Evolutionary conservation across 2,113 vertebrate species (phyloP).

Genomic region (Phylloscopus trochilus): DNA sequence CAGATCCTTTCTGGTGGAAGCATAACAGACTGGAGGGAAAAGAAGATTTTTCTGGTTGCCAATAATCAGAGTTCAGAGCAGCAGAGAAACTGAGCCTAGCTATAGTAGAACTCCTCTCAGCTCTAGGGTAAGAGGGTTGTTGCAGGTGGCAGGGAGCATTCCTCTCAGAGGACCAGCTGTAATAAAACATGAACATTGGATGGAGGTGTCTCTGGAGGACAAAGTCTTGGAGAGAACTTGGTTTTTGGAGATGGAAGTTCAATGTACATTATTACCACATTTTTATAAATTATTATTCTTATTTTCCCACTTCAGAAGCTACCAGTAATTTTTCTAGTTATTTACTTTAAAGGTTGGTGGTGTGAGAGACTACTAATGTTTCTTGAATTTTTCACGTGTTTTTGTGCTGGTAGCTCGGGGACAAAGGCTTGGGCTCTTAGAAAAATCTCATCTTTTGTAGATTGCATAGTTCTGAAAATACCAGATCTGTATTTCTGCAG

Average conservation of each 20-base stretch:
- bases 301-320: not conserved
- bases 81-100: not conserved
- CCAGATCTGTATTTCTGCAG: not conserved
- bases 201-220: not conserved
- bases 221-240: not conserved
- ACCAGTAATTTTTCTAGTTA: not conserved
- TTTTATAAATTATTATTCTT: not conserved
- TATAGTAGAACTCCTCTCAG: not conserved
- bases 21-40: not conserved
- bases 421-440: not conserved
- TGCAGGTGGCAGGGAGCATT: not conserved
- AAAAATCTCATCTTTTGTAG: not conserved
- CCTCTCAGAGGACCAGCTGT: not conserved
- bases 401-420: not conserved
- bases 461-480: not conserved
- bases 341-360: not conserved
- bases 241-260: not conserved
- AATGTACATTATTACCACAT: not conserved
- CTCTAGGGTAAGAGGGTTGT: not conserved
- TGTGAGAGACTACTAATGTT: accelerated
- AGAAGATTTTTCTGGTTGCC: not conserved
- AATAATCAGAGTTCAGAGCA: not conserved
- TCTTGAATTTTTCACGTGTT: not conserved
- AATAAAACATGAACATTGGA: not conserved
- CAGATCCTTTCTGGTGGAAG: not conserved